Base-by-base conservation (phyloP, 2,113 vertebrate species). In the Catharus bicknelli region DNA sequence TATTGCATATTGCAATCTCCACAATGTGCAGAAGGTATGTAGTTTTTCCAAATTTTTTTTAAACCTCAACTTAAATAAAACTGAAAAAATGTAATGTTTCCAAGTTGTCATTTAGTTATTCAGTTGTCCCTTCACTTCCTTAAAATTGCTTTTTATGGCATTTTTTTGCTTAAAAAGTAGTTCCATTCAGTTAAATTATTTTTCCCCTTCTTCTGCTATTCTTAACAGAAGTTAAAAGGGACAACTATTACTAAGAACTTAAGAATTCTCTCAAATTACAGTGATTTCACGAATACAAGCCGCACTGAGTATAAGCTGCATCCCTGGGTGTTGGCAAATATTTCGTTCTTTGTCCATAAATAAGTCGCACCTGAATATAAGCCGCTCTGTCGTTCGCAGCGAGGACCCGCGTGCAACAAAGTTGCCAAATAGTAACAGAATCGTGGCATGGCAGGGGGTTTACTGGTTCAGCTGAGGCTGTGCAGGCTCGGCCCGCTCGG, bases 1-100 rank as follows among this genome's bases (percentile, higher is more conserved):
- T 38, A 69, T 16, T 64, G 43, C 6, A 9, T 38, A 54, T 5
- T 30, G 16, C 26, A 53, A 13, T 50, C 34, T 62, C 20, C 75
- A 57, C 10, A 83, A 50, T 0, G 0, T 15, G 21, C 42, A 77
- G n/a, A 55, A 57, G 15, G 4, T 30, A 7, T n/a, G 15, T 30
- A 29, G 8, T 10, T 90, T 83, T 80, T 57, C 25, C 17, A 6
- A 18, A 5, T 25, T 38, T 16, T 61, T 87, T 74, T 30, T 12
- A 59, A 78, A 11, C 5, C 6, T 76, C 40, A 73, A 34, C 29
- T 43, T 64, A 50, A 77, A 74, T 20, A 66, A 78, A 90, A 34
- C 6, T 40, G 57, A 48, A 36, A 88, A 80, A n/a, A 43, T 4
- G 3, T n/a, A 23, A 23, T 21, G 8, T 40, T 90, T 80, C 16